phyloP scores from a whole-genome alignment of 1,140 invertebrate genomes.

The Antheraea mylitta region DNA sequence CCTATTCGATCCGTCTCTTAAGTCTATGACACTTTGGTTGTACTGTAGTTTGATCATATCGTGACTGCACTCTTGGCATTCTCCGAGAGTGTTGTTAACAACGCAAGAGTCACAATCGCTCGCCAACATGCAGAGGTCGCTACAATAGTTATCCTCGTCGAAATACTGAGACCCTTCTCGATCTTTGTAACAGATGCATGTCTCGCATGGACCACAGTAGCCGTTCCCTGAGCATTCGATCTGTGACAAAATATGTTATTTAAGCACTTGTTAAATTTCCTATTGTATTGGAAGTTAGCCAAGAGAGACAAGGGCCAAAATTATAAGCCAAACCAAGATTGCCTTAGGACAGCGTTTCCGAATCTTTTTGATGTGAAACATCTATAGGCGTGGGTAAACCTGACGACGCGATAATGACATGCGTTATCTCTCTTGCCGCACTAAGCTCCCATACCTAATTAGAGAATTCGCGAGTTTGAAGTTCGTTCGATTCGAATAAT shows the following conservation, averaged over 20 bases:
- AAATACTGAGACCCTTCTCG: slow-evolving; percentile 55
- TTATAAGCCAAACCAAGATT: no score
- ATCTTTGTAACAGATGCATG: slow-evolving; percentile 44
- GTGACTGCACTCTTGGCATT: slow-evolving; percentile 34
- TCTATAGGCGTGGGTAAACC: no score
- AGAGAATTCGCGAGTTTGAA: no score
- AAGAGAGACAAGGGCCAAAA: no score
- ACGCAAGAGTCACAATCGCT: slow-evolving; percentile 46
- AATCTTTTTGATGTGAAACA: no score
- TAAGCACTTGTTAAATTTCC: not conserved
- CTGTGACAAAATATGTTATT: slow-evolving; percentile 22
- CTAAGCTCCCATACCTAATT: no score
- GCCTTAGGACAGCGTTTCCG: no score
- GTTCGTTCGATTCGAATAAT: no score
- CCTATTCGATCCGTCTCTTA: slow-evolving; percentile 34
- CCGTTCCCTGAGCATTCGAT: slow-evolving; percentile 58
- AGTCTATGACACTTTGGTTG: slow-evolving; percentile 11
- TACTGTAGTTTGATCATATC: slow-evolving; percentile 23
- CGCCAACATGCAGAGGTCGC: slow-evolving; percentile 50
- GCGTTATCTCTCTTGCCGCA: no score
- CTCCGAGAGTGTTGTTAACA: slow-evolving; percentile 25
- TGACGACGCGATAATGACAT: no score
- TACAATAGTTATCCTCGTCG: slow-evolving; percentile 47
- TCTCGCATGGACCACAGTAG: slow-evolving; percentile 42
- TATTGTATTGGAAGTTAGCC: not conserved